Evolutionary conservation across 2,113 vertebrate species (phyloP).

Genomic region (Copsychus sechellarum): DNA sequence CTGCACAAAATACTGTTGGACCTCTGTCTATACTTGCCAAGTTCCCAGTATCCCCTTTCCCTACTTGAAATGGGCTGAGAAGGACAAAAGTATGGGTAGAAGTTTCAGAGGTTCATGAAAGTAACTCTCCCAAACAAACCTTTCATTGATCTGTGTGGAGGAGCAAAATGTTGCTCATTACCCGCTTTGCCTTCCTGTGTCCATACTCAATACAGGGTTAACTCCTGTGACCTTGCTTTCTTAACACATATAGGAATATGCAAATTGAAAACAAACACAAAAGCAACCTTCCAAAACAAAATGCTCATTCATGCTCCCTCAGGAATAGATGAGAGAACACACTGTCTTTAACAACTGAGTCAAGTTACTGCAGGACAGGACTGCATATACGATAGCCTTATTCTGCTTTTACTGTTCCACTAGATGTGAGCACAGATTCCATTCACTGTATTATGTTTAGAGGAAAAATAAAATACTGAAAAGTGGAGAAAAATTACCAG

Average conservation of each 20-base stretch:
- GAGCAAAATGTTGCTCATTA: neutral
- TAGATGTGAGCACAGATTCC: neutral
- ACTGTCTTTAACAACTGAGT: neutral
- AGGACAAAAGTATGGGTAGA: neutral
- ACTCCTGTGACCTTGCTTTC: neutral
- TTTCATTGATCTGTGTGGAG: neutral
- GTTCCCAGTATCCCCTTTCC: neutral
- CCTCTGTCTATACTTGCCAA: neutral
- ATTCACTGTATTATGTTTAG: neutral
- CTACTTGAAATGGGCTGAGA: neutral
- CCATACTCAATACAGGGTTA: neutral
- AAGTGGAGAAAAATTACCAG: neutral
- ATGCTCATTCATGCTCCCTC: neutral
- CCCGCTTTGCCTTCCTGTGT: neutral
- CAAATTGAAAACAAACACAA: slow-evolving; percentile 7
- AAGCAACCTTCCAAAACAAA: neutral
- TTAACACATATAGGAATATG: neutral
- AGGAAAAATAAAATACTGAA: neutral
- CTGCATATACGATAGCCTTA: accelerated
- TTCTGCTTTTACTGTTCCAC: neutral
- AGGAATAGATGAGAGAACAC: neutral
- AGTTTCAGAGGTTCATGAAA: neutral
- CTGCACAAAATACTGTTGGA: neutral
- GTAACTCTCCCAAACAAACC: neutral
- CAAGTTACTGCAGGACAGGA: neutral